These are phyloP conservation scores for Xylota sylvarum DNA, from an alignment of 2,888 invertebrate species.

Conservation along the genomic window DNA sequence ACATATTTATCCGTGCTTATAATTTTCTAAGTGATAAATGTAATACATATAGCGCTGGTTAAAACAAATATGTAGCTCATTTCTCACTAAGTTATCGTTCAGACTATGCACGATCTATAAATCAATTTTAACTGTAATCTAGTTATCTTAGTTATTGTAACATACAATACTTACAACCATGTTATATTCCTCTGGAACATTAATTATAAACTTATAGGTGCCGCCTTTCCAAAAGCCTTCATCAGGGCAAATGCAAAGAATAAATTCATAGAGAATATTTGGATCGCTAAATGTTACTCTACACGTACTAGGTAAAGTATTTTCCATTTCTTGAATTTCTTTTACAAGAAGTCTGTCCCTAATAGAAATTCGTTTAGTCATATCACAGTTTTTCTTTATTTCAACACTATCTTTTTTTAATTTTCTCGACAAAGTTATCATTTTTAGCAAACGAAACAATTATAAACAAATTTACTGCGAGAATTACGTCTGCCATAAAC, in stretches of 20 bases:
- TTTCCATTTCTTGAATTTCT: slow-evolving; percentile 95
- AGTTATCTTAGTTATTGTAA: neutral
- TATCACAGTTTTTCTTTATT: slow-evolving; percentile 64
- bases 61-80: too few relatives aligned
- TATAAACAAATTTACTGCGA: slow-evolving; percentile 50
- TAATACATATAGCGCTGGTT: too few relatives aligned
- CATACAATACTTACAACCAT: slow-evolving; percentile 91
- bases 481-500: slow-evolving; percentile 31
- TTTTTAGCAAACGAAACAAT: slow-evolving; percentile 34
- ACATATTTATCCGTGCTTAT: too few relatives aligned
- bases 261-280: slow-evolving; percentile 92
- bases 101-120: neutral
- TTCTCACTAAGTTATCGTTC: too few relatives aligned
- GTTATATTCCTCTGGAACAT: slow-evolving; percentile 97
- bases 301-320: slow-evolving; percentile 92
- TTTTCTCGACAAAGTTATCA: slow-evolving; percentile 72
- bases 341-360: slow-evolving; percentile 87
- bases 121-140: neutral
- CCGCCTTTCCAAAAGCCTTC: slow-evolving; percentile 97
- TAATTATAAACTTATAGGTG: slow-evolving; percentile 93
- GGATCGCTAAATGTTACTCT: slow-evolving; percentile 93
- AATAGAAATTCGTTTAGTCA: slow-evolving; percentile 86
- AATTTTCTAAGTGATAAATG: too few relatives aligned
- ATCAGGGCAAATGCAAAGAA: slow-evolving; percentile 91
- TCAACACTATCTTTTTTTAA: slow-evolving; percentile 69